Evolutionary conservation across 2,113 vertebrate species (phyloP).

Genomic region (Empidonax alnorum): DNA sequence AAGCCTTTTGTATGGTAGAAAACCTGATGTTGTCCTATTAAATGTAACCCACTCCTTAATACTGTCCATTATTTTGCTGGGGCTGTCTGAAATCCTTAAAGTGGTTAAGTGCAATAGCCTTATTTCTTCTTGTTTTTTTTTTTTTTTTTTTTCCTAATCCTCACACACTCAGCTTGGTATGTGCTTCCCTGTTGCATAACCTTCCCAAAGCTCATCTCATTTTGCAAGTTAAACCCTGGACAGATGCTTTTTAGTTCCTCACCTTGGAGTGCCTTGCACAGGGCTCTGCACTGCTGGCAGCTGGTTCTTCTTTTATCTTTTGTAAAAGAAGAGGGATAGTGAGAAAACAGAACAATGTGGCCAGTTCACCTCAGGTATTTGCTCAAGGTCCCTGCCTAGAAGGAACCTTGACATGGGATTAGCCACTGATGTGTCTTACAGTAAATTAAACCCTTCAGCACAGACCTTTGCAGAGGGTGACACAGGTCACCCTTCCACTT

Average conservation of each 20-base stretch:
- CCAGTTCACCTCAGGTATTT: neutral
- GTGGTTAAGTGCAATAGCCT: neutral
- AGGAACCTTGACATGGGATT: neutral
- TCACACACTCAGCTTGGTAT: neutral
- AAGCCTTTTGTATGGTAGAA: neutral
- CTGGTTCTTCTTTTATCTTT: neutral
- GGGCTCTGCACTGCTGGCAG: neutral
- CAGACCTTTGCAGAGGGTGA: neutral
- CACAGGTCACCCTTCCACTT: neutral
- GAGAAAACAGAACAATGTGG: neutral
- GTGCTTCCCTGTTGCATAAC: neutral
- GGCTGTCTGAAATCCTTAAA: neutral
- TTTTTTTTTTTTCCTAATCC: neutral
- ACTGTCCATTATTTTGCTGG: neutral
- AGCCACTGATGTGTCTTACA: accelerated
- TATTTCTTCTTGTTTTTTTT: neutral
- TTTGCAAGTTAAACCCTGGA: neutral
- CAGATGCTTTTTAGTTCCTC: neutral
- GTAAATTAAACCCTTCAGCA: neutral
- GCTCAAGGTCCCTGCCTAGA: neutral
- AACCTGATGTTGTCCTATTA: neutral
- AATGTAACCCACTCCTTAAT: neutral
- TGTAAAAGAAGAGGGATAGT: neutral
- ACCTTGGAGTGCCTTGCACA: neutral
- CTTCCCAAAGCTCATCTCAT: neutral